A percentile compares a stretch with the other conserved stretches of the same genome.
phyloP scores from a whole-genome alignment of 2,888 invertebrate species.

The Drosophila gaucha region DNA sequence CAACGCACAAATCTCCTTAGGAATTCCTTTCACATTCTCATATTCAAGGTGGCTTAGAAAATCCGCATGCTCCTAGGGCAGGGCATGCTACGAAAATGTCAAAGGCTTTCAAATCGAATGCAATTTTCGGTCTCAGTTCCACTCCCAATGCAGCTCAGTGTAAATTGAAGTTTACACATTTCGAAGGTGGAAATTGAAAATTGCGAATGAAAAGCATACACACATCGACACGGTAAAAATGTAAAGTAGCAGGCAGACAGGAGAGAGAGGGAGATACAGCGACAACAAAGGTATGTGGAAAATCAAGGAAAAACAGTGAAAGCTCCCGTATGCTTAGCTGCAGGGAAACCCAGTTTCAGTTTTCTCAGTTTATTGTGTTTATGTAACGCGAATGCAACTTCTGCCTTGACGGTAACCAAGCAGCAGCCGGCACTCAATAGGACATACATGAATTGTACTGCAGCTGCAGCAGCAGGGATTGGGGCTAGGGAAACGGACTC shows the following conservation, averaged over 20 bases:
- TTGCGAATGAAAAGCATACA: constrained; percentile 66
- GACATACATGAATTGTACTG: constrained; percentile 23
- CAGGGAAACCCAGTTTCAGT: constrained; percentile 5
- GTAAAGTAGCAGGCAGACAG: constrained; percentile 69
- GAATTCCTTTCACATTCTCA: background rate
- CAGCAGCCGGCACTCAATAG: constrained; percentile 18
- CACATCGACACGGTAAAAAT: constrained; percentile 64
- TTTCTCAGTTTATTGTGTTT: constrained; percentile 46
- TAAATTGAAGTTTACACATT: constrained; percentile 75
- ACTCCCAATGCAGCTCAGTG: constrained; percentile 28
- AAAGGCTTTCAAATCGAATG: constrained; percentile 49
- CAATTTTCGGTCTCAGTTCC: constrained; percentile 54
- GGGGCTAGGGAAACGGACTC: constrained; percentile 12
- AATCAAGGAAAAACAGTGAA: constrained; percentile 13
- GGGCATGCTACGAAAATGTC: constrained; percentile 35
- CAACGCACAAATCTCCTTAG: background rate
- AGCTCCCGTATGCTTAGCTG: background rate
- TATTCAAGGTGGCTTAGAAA: background rate
- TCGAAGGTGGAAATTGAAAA: constrained; percentile 76
- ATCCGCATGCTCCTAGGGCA: constrained; percentile 1
- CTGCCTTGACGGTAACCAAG: constrained; percentile 39
- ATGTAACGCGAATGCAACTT: constrained; percentile 54
- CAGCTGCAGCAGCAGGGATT: constrained; percentile 6
- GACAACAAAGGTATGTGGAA: constrained; percentile 7
- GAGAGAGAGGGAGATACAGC: background rate